Conservation (phyloP, 2,797 vertebrate genomes). For the Ceryle rudis region DNA sequence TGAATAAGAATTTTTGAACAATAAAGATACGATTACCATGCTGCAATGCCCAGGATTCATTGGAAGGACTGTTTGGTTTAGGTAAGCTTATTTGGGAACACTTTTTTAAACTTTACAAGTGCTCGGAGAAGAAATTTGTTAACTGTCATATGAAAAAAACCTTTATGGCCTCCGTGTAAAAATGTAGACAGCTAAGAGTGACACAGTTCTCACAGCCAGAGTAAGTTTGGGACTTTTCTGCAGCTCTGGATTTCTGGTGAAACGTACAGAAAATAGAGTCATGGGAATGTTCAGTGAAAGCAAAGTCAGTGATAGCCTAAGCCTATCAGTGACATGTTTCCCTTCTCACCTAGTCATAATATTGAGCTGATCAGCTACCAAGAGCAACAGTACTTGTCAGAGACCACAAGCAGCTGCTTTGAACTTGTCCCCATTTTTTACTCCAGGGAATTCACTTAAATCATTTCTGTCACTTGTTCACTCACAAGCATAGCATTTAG, state of each 20-base stretch:
- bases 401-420: neutral
- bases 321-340: accelerated
- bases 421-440: neutral
- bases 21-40: neutral
- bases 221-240: neutral
- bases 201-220: neutral
- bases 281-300: neutral
- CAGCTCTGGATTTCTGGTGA: neutral
- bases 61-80: neutral
- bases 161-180: neutral
- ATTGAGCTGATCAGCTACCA: neutral
- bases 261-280: neutral
- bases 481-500: neutral
- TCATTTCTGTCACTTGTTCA: neutral
- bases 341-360: neutral
- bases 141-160: neutral
- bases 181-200: neutral
- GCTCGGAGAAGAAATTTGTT: neutral
- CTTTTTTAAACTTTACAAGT: neutral
- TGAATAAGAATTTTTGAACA: neutral
- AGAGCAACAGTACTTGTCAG: neutral
- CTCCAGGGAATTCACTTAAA: neutral
- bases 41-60: neutral
- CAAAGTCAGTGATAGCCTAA: neutral
- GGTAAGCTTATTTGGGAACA: neutral